Conservation (phyloP, 2,888 invertebrate species). For the Cynaeus angustus region DNA sequence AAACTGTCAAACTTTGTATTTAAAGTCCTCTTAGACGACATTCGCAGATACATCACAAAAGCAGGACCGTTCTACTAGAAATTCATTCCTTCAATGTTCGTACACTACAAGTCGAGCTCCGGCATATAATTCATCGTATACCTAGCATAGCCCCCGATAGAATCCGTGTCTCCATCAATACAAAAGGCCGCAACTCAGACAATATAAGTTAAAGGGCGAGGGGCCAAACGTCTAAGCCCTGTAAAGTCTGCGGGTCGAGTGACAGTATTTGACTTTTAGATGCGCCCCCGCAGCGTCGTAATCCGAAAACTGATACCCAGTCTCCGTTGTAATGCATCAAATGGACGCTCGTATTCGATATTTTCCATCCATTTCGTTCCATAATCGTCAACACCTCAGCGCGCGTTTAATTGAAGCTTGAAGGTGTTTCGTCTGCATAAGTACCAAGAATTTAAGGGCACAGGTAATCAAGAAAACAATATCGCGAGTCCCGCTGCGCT, state of each 20-base stretch:
- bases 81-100: too few relatives aligned
- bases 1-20: too few relatives aligned
- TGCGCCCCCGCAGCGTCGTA: constrained; percentile 67
- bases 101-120: too few relatives aligned
- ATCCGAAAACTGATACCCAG: constrained; percentile 58
- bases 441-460: constrained; percentile 47
- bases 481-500: constrained; percentile 70
- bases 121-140: too few relatives aligned
- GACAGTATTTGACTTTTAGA: constrained; percentile 73
- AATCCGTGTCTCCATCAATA: constrained; percentile 32
- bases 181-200: constrained; percentile 36
- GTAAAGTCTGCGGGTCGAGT: constrained; percentile 66
- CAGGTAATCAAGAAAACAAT: constrained; percentile 73
- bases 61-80: too few relatives aligned
- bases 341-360: constrained; percentile 24
- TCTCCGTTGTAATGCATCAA: constrained; percentile 29
- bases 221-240: constrained; percentile 58
- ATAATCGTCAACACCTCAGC: constrained; percentile 25
- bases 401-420: constrained; percentile 32
- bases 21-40: too few relatives aligned
- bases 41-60: too few relatives aligned
- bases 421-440: constrained; percentile 35
- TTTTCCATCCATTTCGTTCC: constrained; percentile 16
- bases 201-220: constrained; percentile 55
- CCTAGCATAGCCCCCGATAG: too few relatives aligned